Base-by-base conservation (phyloP, 1,140 invertebrate genomes). In the Pachypeltis micranthus region DNA sequence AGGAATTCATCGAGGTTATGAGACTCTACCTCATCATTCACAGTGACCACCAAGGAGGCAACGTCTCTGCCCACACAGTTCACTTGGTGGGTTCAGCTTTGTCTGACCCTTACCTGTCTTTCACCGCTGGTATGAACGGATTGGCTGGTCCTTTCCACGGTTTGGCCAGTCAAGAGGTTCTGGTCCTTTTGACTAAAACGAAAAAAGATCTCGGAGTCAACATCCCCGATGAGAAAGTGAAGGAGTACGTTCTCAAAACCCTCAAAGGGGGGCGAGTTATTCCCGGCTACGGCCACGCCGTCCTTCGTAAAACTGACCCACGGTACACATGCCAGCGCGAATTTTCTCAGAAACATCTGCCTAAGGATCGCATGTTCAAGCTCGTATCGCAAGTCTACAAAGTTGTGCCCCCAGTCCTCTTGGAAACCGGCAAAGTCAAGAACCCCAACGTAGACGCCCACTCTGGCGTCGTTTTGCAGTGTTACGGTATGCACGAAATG, bases 401-500 rank as follows among this genome's bases (percentile, higher is more conserved):
- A 73, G 82, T 96, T 31, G 93, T 95, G 54, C 95, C 95, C 0
- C 89, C 91, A 67, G 86, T 97, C 68, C 85, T 98, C 12, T 81
- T 90, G 65, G 91, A 94, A 73, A 88, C 91, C 66, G 94, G 94
- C 70, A 98, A 98, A 77, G 93, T 96, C 7, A 94, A 95, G 82
- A 98, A 98, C 82, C 95, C 95, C 63, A 98, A 98, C 80, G 95
- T 98, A 69, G 95, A 98, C 78, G 93, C 95, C 55, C 94, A 97
- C 78, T 96, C 92, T 69, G 95, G 95, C 68, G 93, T 96, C 12
- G 78, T 98, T 26, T 78, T 98, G 61, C 84, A 95, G 83, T 91
- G 97, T 81, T 98, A 93, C 72, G 92, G 92, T 66, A 83, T 98
- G 83, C 96, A 86, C 70, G 95, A 98, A 77, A 98, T 96, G 93